Evolutionary conservation across 2,888 invertebrate species (phyloP), one percentile per base, ranked within the genome.

Genomic region (Acheta domesticus): DNA sequence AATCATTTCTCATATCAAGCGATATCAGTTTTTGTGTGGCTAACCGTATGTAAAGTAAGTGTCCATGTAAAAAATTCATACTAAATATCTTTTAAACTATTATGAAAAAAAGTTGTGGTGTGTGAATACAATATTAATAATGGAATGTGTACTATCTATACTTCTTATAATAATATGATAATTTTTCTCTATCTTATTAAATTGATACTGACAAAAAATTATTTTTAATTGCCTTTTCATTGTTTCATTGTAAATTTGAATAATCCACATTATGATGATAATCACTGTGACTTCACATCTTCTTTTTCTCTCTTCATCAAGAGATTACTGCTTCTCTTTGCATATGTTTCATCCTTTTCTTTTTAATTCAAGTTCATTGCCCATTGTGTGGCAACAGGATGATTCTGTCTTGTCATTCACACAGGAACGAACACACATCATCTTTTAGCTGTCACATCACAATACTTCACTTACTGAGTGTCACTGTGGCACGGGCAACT

Each of bases 71-170:
- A 62, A 62, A 62, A 62, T 62, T 62, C 62, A 62, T n/a, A 62
- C 62, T 62, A 62, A 62, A 62, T 62, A 62, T 62, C 36, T 5
- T 62, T 62, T 62, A 14, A 62, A 14, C 62, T 62, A 62, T 62
- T 62, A 36, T 62, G 62, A 62, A 62, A 62, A 62, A 62, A 62
- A 62, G 62, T 62, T n/a, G 62, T 62, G 62, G n/a, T 62, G 14
- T 62, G 62, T 62, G 62, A 62, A 62, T 62, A 62, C 62, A 62
- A n/a, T 62, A n/a, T 62, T 62, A 62, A 62, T 62, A 62, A 62
- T 62, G 62, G 62, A 19, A 19, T 19, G 62, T 62, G 62, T 19
- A 62, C 62, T 62, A 62, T 62, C 62, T 62, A 62, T 19, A 62
- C n/a, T n/a, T n/a, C n/a, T 62, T 62, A 62, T 62, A 62, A 62